These are phyloP conservation scores for Semicossyphus pulcher DNA, from an alignment of 2,113 vertebrate genomes.

Conservation along the genomic window DNA sequence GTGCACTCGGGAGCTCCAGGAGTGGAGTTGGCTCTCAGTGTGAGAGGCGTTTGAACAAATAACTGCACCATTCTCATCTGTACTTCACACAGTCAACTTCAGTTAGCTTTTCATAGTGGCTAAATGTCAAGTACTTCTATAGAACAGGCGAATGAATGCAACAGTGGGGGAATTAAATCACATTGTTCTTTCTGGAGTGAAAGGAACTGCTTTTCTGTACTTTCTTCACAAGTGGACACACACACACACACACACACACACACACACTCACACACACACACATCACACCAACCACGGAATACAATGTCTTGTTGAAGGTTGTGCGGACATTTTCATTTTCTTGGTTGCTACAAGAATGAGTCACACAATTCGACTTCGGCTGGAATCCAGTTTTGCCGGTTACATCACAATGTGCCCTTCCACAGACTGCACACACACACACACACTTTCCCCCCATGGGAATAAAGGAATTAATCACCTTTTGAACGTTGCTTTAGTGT, in stretches of 20 bases:
- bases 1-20: conserved; percentile 15
- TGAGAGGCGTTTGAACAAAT: conserved; percentile 57
- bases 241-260: not conserved
- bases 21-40: conserved; percentile 2
- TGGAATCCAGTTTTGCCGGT: conserved; percentile 16
- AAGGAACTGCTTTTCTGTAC: not conserved
- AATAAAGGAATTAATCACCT: conserved; percentile 32
- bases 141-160: not conserved
- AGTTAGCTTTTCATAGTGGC: conserved; percentile 37
- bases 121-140: conserved; percentile 58
- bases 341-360: conserved; percentile 13
- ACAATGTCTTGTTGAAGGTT: conserved; percentile 27
- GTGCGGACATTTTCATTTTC: conserved; percentile 7
- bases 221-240: conserved; percentile 3
- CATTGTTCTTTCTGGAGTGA: not conserved
- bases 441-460: not conserved
- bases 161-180: not conserved
- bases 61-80: conserved; percentile 18
- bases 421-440: not conserved
- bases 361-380: conserved; percentile 39
- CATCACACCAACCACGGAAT: not conserved
- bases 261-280: not conserved
- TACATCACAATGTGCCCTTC: conserved; percentile 9
- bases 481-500: conserved; percentile 13
- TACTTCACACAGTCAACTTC: conserved; percentile 38